A percentile compares a stretch with the other conserved stretches of the same genome.
phyloP scores from a whole-genome alignment of 2,797 vertebrate species.

The Pangasius larnaudii region DNA sequence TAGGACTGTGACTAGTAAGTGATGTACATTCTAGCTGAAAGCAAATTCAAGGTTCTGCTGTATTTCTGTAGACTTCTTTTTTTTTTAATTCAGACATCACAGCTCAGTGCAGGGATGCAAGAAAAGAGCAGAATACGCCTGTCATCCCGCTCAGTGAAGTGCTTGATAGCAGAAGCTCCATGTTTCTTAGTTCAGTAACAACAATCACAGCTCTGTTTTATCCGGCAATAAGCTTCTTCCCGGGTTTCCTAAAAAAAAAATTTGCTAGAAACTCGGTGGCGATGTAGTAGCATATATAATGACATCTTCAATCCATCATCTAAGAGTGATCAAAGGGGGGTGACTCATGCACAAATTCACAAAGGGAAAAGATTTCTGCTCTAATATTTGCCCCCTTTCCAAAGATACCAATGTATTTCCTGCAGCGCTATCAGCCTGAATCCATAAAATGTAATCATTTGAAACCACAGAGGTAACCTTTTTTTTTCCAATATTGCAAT shows the following conservation, averaged over 20 bases:
- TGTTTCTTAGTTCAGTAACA: conserved; percentile 24
- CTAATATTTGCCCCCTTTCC: conserved; percentile 23
- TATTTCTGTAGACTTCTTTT: not conserved
- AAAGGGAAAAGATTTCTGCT: conserved; percentile 20
- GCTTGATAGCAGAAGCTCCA: conserved; percentile 9
- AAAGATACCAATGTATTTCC: conserved; percentile 34
- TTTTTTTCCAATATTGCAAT: conserved; percentile 26
- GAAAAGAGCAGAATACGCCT: conserved; percentile 28
- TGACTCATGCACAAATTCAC: conserved; percentile 27
- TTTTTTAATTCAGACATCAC: conserved; percentile 22
- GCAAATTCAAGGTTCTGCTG: conserved; percentile 12
- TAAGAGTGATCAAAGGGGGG: conserved; percentile 36
- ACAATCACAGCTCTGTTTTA: conserved; percentile 16
- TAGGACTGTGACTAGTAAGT: not conserved
- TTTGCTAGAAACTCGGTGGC: not conserved
- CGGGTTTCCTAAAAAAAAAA: conserved; percentile 11
- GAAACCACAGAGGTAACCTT: conserved; percentile 9
- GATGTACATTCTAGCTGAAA: conserved; percentile 13
- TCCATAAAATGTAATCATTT: conserved; percentile 22
- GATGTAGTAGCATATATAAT: conserved; percentile 43
- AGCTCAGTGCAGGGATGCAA: conserved; percentile 37
- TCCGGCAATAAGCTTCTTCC: conserved; percentile 22
- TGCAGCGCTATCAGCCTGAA: conserved; percentile 36
- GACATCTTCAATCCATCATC: conserved; percentile 42
- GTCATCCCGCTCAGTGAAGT: conserved; percentile 24